These are phyloP conservation scores for Montipora efflorescens DNA, from an alignment of 64 coral and sea anemone species.

Conservation along the genomic window DNA sequence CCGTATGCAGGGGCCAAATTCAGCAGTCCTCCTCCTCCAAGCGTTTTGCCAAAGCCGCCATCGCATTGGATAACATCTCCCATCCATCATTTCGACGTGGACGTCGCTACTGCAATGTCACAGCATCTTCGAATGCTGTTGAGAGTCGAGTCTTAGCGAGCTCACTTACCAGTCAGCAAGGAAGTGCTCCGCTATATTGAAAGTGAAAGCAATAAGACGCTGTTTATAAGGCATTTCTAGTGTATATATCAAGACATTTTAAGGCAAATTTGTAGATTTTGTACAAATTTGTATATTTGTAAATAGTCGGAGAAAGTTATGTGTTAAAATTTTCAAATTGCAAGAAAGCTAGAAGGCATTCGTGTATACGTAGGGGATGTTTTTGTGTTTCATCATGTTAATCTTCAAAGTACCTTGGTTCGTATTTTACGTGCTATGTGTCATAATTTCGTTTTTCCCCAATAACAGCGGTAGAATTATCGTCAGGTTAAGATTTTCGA, in stretches of 20 bases:
- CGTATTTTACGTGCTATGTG: not conserved
- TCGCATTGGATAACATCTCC: conserved; percentile 89
- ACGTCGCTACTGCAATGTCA: conserved; percentile 84
- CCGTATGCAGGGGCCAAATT: conserved; percentile 92
- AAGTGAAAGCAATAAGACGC: conserved; percentile 25
- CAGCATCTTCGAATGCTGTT: conserved; percentile 84
- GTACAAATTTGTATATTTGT: conserved; percentile 99
- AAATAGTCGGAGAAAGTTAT: conserved; percentile 76
- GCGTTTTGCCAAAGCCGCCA: conserved; percentile 88
- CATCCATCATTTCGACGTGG: conserved; percentile 48
- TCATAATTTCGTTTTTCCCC: not conserved
- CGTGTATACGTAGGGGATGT: not conserved
- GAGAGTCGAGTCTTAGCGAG: conserved; percentile 68
- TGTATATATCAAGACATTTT: conserved; percentile 66
- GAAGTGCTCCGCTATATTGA: not conserved
- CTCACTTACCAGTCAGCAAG: not conserved
- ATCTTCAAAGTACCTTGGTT: not conserved
- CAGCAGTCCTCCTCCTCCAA: conserved; percentile 87
- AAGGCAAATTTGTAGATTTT: conserved; percentile 92
- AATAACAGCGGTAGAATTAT: not conserved
- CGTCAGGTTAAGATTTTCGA: not conserved
- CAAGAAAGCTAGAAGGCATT: not conserved
- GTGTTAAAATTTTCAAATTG: conserved; percentile 56
- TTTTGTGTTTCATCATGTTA: not conserved
- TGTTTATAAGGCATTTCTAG: conserved; percentile 57